A percentile compares a stretch with the other conserved stretches of the same genome.
phyloP scores from a whole-genome alignment of 2,113 vertebrate species.

The Phrynosoma platyrhinos region DNA sequence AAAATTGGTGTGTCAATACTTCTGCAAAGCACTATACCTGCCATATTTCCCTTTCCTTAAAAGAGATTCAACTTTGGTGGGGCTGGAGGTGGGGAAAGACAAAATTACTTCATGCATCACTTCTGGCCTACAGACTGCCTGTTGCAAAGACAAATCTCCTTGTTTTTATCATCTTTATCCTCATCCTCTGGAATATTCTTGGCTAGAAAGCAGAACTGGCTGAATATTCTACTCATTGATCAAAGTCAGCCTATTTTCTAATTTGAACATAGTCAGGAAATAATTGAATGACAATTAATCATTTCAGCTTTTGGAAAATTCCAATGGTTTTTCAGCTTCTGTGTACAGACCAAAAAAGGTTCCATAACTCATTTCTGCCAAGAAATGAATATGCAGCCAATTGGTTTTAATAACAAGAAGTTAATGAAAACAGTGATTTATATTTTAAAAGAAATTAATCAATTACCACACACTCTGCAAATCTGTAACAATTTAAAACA shows the following conservation, averaged over 20 bases:
- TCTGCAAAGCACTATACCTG: too few relatives aligned
- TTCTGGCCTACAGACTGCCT: not conserved
- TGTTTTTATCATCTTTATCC: not conserved
- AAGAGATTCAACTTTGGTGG: not conserved
- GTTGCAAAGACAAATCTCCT: not conserved
- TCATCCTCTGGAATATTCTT: not conserved
- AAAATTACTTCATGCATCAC: not conserved
- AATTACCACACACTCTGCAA: not conserved
- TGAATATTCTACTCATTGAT: constrained; percentile 13
- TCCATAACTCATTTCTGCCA: constrained; percentile 20
- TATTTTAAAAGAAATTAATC: constrained; percentile 26
- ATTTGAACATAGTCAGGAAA: constrained; percentile 13
- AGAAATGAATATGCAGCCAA: constrained; percentile 18
- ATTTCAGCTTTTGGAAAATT: constrained; percentile 10
- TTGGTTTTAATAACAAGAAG: constrained; percentile 26
- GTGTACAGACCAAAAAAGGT: not conserved
- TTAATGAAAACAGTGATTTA: constrained; percentile 32
- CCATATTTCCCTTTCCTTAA: not conserved
- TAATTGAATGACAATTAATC: constrained; percentile 40
- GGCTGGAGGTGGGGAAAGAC: not conserved
- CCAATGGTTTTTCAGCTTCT: not conserved
- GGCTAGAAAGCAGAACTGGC: not conserved
- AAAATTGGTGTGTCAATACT: too few relatives aligned
- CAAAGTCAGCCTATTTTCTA: constrained; percentile 19
- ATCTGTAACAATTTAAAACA: not conserved